Evolutionary conservation across 1,140 invertebrate species (phyloP), one percentile per base, ranked within the genome.

Genomic region (Leguminivora glycinivorella): DNA sequence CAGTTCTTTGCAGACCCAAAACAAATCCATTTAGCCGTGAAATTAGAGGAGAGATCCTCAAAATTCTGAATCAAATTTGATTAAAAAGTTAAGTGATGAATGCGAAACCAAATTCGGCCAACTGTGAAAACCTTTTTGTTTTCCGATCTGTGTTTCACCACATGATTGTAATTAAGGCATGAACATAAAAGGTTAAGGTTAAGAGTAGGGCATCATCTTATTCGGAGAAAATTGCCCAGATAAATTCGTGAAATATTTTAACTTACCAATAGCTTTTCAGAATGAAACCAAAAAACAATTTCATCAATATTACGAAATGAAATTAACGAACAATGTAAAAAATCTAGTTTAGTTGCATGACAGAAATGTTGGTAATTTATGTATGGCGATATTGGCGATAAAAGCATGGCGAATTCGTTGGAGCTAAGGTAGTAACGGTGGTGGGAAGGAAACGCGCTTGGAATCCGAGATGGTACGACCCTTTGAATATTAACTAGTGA

Each of bases 401-500:
- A 74, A 83, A 81, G 78, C 75, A 72, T 75, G 76, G 75, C 75
- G 76, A 80, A 78, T 71, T 82, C 80, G 74, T 76, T 9, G 26
- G 26, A 4, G 58, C 34, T 38, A 38, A 38, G 34, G 34, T 38
- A 38, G 34, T 38, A 12, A 12, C 78, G 70, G 73, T 73, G 72
- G 74, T 82, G 78, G 78, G 83, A 77, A 72, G 78, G 80, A 81
- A 76, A 87, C 87, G 85, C 81, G 80, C 70, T 58, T 73, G 78
- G 86, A 87, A 90, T 90, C 78, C 76, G 70, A 83, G 84, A 90
- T 88, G 77, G 82, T 81, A 81, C 77, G 80, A 82, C 82, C 84
- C 82, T 87, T 85, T 90, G 85, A 88, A 90, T 88, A 88, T 87
- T 88, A 88, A 88, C 78, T 85, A 85, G 77, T 76, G 79, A n/a